Conservation (phyloP, 2,797 vertebrate genomes). For the Todus mexicanus region DNA sequence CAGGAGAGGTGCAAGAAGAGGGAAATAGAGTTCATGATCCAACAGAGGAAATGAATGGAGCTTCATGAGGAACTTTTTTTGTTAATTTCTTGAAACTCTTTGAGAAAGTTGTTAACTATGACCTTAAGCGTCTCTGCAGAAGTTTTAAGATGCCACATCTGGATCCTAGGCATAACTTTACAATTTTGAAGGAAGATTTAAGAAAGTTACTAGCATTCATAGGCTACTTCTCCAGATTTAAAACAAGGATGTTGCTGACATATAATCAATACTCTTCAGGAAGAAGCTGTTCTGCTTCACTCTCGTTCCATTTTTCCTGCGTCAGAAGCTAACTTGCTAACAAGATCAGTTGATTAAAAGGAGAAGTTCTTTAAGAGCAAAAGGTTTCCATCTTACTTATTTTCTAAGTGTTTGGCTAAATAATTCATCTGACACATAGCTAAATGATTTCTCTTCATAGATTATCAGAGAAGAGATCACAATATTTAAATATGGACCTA, state of each 20-base stretch:
- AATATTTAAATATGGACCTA: conserved; percentile 27
- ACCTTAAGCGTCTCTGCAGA: background rate
- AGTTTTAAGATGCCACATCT: background rate
- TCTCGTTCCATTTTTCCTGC: background rate
- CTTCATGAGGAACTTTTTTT: background rate
- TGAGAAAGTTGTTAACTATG: background rate
- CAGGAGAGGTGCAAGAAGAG: background rate
- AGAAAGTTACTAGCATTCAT: background rate
- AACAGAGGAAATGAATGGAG: background rate
- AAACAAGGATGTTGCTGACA: conserved; percentile 21
- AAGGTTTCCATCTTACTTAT: conserved; percentile 5
- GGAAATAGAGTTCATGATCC: background rate
- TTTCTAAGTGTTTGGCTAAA: conserved; percentile 11
- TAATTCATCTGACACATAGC: conserved; percentile 37
- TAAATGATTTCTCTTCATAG: conserved; percentile 11
- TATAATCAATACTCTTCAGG: background rate
- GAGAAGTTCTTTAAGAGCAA: background rate
- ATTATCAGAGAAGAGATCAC: conserved; percentile 10
- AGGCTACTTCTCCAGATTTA: background rate
- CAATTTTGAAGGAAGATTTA: background rate
- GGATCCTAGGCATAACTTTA: background rate
- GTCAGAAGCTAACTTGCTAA: background rate
- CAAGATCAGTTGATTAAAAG: conserved; percentile 20
- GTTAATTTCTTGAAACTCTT: background rate
- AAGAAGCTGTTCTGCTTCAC: conserved; percentile 25